Evolutionary conservation across 2,113 vertebrate species (phyloP).

Genomic region (Epinephelus lanceolatus): DNA sequence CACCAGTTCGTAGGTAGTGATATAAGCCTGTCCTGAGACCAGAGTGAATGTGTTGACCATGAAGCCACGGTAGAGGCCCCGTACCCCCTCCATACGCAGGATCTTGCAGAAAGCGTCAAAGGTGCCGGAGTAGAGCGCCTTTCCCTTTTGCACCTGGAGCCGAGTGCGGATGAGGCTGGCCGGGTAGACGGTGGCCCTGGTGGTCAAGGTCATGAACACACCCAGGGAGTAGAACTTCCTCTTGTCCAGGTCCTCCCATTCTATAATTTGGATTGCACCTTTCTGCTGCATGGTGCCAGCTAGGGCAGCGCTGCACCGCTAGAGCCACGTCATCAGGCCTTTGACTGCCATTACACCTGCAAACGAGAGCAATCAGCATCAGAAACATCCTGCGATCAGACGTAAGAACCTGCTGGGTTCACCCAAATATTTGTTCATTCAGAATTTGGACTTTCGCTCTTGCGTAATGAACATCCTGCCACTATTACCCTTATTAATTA

Average conservation of each 20-base stretch:
- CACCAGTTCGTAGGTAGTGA: conserved; percentile 96
- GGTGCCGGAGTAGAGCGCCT: conserved; percentile 92
- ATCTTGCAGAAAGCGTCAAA: conserved; percentile 95
- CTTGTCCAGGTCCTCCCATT: conserved; percentile 99
- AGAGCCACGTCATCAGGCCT: conserved; percentile 39
- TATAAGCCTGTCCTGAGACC: conserved; percentile 94
- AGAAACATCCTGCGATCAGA: neutral
- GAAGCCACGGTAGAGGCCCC: conserved; percentile 94
- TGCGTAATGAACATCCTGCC: too few relatives aligned
- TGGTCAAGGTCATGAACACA: conserved; percentile 95
- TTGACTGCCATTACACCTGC: conserved; percentile 52
- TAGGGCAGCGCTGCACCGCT: conserved; percentile 30
- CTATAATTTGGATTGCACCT: conserved; percentile 95
- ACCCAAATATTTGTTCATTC: neutral
- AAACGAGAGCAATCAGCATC: neutral
- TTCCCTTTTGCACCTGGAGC: conserved; percentile 95
- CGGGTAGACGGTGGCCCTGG: conserved; percentile 93
- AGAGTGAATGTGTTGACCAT: conserved; percentile 96
- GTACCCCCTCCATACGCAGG: conserved; percentile 87
- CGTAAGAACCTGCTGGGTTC: neutral
- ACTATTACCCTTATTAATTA: neutral
- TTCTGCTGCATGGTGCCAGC: conserved; percentile 82
- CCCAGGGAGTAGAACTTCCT: conserved; percentile 96
- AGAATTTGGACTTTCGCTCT: neutral
- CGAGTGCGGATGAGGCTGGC: conserved; percentile 95